Conservation (phyloP, 2,113 vertebrate genomes). For the Ictalurus furcatus region DNA sequence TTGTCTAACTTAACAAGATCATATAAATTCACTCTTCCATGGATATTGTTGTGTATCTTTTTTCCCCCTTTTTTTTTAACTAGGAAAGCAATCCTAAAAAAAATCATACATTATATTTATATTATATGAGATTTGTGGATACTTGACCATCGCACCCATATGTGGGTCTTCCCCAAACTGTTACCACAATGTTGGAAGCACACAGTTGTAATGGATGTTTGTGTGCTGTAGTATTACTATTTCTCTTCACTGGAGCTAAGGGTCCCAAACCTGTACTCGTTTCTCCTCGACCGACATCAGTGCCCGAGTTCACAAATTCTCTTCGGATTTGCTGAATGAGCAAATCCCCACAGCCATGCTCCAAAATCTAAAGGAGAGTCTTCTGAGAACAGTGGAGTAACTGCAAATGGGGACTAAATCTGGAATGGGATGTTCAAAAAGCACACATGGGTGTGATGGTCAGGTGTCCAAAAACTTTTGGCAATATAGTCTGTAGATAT, state of each 20-base stretch:
- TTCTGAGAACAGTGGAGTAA: not conserved
- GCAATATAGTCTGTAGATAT: not conserved
- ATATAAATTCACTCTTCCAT: conserved; percentile 59
- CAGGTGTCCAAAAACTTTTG: not conserved
- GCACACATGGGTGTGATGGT: not conserved
- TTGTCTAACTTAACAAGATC: conserved; percentile 59
- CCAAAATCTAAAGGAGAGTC: not conserved
- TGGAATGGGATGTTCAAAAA: not conserved
- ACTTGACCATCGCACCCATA: not conserved
- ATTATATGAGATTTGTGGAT: not conserved
- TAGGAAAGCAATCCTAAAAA: not conserved
- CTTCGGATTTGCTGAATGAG: not conserved
- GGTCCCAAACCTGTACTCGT: not conserved
- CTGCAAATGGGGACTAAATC: not conserved
- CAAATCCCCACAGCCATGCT: not conserved
- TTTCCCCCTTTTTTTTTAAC: not conserved
- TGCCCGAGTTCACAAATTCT: not conserved
- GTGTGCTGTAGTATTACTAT: not conserved
- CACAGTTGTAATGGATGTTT: not conserved
- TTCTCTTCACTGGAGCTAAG: not conserved
- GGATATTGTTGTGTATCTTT: conserved; percentile 32
- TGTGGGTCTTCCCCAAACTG: not conserved
- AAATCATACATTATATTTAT: not conserved
- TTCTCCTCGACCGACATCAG: not conserved
- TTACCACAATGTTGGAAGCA: not conserved